Base-by-base conservation (phyloP, 2,113 vertebrate species). In the Tenrec ecaudatus region DNA sequence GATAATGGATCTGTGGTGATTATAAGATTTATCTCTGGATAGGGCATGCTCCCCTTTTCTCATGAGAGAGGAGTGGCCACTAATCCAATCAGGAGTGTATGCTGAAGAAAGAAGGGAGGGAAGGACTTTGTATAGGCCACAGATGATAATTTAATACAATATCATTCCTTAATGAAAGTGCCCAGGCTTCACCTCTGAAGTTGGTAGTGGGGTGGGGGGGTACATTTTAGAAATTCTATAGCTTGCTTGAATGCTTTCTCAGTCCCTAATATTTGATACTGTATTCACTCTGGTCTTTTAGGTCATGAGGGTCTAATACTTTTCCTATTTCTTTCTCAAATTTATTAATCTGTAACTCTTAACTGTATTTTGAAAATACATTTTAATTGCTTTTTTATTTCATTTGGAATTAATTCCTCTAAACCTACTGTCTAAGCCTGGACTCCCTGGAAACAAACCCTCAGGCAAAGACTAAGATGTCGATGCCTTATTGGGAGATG, bases 341-440 rank as follows among this genome's bases (percentile, higher is more conserved):
- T 88, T 81, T 91, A 36, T 79, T 38, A 68, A 33, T 86, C 29
- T 92, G 92, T 77, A 25, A 77, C 31, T 85, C 57, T 7, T 84
- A 62, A 62, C 0, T 87, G 6, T 27, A 88, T 90, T 93, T 94
- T 94, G 10, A 31, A 82, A 86, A 47, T 40, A 11, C 20, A 15
- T 94, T 93, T 95, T 93, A 83, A 76, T 81, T 68, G 75, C 85
- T 29, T 81, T 91, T 58, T 77, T 86, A 78, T 78, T 95, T 94
- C 62, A 78, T 76, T 43, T 82, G 53, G 27, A 69, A 78, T 86
- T 86, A 69, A 78, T 83, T 86, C 31, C 38, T 80, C 0, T 92
- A 89, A 83, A 31, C 20, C 64, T 78, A 88, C n/a, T 53, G 17
- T 78, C 78, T 86, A 73, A 81, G 47, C 68, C 31, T 88, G 23